Percentiles rank a stretch among this genome's conserved stretches.
These are phyloP conservation scores for Phaethornis superciliosus DNA, from an alignment of 2,113 vertebrate genomes.

Conservation along the genomic window DNA sequence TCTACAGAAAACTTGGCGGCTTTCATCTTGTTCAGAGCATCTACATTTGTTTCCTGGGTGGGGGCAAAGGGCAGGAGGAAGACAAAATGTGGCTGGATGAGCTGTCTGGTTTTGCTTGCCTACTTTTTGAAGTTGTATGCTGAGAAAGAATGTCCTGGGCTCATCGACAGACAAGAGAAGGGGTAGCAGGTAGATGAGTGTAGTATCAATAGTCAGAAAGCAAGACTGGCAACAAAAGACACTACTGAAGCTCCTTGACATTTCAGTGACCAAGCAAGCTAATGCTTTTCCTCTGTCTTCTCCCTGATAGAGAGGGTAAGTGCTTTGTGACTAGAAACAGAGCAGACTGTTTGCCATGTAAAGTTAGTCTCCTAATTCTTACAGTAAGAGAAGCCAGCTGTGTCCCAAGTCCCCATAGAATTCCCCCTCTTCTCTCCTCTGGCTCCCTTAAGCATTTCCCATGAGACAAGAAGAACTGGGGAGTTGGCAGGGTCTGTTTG, in stretches of 20 bases:
- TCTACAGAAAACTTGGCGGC: not conserved
- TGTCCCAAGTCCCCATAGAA: not conserved
- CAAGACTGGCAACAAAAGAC: not conserved
- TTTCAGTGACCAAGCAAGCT: not conserved
- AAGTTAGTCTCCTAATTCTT: not conserved
- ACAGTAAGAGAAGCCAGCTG: not conserved
- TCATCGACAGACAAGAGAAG: not conserved
- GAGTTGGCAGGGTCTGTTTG: not conserved
- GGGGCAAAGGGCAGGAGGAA: not conserved
- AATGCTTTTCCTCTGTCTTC: not conserved
- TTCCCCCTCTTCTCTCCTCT: not conserved
- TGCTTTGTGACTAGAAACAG: not conserved
- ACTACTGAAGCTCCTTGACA: not conserved
- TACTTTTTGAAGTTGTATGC: not conserved
- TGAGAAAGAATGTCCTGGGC: not conserved
- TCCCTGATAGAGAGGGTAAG: not conserved
- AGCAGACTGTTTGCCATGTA: not conserved
- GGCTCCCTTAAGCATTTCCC: not conserved
- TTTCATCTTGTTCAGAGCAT: not conserved
- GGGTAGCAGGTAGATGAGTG: not conserved
- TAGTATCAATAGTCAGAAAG: not conserved
- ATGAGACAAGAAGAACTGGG: not conserved
- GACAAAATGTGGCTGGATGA: not conserved
- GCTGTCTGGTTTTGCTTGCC: not conserved
- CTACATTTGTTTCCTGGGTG: not conserved